Percentiles rank a stretch among this genome's conserved stretches.
These are phyloP conservation scores for Proterorhinus semilunaris DNA, from an alignment of 2,113 vertebrate genomes.

Conservation along the genomic window DNA sequence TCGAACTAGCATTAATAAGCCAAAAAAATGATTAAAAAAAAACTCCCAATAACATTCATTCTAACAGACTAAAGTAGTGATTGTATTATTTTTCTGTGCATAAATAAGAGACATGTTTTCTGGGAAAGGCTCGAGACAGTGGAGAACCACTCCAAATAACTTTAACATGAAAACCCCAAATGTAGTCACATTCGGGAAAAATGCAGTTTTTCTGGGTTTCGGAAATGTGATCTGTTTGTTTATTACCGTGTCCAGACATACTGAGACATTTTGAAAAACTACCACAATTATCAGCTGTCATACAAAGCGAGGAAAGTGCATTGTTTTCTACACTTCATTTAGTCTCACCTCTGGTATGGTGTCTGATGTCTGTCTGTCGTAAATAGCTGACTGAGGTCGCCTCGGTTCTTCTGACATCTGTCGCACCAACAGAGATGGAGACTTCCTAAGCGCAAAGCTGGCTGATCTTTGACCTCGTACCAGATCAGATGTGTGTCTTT, in stretches of 20 bases:
- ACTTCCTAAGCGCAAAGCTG: constrained; percentile 9
- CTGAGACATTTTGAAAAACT: neutral
- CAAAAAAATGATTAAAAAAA: no score
- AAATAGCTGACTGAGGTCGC: constrained; percentile 6
- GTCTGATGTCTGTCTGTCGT: neutral
- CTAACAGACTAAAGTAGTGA: no score
- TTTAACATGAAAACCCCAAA: neutral
- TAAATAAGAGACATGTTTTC: no score
- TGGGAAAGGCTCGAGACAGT: no score
- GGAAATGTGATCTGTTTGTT: neutral
- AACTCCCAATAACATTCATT: no score
- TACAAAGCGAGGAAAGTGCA: neutral
- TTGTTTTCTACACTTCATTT: neutral
- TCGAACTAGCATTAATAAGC: no score
- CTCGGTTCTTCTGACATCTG: constrained; percentile 28
- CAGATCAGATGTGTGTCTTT: constrained; percentile 3
- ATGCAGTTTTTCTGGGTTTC: neutral
- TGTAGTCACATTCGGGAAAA: neutral
- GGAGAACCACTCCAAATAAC: no score
- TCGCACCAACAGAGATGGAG: neutral
- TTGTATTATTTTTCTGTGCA: no score
- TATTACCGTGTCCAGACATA: neutral
- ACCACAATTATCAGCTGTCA: neutral
- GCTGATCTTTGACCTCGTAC: constrained; percentile 41
- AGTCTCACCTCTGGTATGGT: constrained; percentile 50